phyloP scores from a whole-genome alignment of 2,888 invertebrate species.

The Peribatodes rhomboidaria region DNA sequence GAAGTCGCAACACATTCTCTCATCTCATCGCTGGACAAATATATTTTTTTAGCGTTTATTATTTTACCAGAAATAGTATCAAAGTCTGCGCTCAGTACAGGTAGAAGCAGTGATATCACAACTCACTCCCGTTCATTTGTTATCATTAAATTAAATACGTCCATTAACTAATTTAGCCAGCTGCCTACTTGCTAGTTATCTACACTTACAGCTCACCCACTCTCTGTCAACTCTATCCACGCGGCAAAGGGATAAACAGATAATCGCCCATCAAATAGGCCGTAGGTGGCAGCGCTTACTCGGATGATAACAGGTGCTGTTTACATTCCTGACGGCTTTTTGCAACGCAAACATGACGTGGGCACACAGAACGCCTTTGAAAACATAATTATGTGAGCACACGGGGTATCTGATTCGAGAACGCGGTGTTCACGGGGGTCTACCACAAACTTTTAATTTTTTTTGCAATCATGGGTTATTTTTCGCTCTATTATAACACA shows the following conservation, averaged over 20 bases:
- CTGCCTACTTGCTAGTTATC: background rate
- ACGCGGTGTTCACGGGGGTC: slow-evolving; percentile 8
- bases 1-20: no score
- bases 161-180: slow-evolving; percentile 7
- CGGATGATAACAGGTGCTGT: slow-evolving; percentile 64
- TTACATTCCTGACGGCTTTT: slow-evolving; percentile 64
- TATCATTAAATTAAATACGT: background rate
- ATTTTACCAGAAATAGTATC: no score
- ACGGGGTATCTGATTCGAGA: slow-evolving; percentile 35
- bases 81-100: background rate
- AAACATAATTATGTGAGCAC: slow-evolving; percentile 50
- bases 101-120: slow-evolving; percentile 2
- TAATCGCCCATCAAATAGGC: slow-evolving; percentile 42
- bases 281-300: slow-evolving; percentile 52
- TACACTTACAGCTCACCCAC: slow-evolving; percentile 13
- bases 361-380: slow-evolving; percentile 49
- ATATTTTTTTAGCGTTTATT: no score
- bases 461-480: no score
- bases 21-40: no score
- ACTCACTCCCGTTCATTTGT: background rate
- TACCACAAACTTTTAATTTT: background rate
- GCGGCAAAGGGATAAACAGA: slow-evolving; percentile 10
- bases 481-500: background rate
- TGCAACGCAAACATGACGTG: slow-evolving; percentile 63
- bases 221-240: slow-evolving; percentile 3